A percentile compares a stretch with the other conserved stretches of the same genome.
phyloP scores from a whole-genome alignment of 2,888 invertebrate species.

The Pyrocoelia pectoralis region DNA sequence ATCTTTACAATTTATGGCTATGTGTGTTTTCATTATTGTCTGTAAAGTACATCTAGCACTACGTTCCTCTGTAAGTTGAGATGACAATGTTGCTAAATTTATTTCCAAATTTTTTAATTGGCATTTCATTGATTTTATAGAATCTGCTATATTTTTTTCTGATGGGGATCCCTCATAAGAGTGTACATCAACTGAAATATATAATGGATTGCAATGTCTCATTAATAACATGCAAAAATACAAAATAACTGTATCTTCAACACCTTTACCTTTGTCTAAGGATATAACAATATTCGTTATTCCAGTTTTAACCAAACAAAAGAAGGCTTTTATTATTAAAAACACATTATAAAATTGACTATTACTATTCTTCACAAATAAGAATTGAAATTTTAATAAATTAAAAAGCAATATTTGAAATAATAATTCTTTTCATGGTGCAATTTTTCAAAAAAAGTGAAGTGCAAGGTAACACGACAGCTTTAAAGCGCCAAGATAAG shows the following conservation, averaged over 20 bases:
- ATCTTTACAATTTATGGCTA: slow-evolving; percentile 52
- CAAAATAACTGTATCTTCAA: neutral
- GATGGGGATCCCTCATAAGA: slow-evolving; percentile 22
- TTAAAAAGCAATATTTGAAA: no score
- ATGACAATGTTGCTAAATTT: slow-evolving; percentile 52
- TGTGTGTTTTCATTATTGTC: slow-evolving; percentile 50
- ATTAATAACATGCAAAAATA: neutral
- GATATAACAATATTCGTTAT: no score
- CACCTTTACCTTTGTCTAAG: neutral
- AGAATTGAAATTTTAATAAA: no score
- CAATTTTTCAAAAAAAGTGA: no score
- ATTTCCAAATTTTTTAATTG: slow-evolving; percentile 53
- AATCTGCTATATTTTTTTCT: slow-evolving; percentile 40
- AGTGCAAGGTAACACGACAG: no score
- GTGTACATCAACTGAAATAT: slow-evolving; percentile 31
- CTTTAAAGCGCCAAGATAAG: no score
- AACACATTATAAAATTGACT: no score
- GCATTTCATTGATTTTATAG: slow-evolving; percentile 43
- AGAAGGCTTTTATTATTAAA: no score
- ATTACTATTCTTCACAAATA: no score
- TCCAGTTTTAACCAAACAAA: no score
- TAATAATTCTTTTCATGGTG: no score
- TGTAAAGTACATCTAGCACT: slow-evolving; percentile 55
- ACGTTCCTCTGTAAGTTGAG: slow-evolving; percentile 56
- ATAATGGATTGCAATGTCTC: slow-evolving; percentile 3